A percentile compares a stretch with the other conserved stretches of the same genome.
Evolutionary conservation across 2,888 invertebrate species (phyloP).

Genomic region (Andrena minutula): DNA sequence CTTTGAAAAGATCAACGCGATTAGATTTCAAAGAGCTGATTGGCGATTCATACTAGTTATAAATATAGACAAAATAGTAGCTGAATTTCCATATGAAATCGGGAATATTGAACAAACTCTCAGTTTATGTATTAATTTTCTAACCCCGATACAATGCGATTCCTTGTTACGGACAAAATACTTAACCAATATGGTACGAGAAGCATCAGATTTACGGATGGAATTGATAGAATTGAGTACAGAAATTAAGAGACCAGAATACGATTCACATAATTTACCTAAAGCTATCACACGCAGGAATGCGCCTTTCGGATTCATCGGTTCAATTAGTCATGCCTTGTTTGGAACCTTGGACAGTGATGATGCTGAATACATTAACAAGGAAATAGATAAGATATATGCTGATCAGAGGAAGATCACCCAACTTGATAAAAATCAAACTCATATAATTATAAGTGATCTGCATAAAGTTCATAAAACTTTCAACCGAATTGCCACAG

Average conservation of each 20-base stretch:
- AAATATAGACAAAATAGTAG: neutral
- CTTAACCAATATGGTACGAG: neutral
- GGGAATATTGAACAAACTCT: neutral
- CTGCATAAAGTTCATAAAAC: neutral
- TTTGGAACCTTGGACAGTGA: neutral
- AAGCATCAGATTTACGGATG: neutral
- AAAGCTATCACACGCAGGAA: neutral
- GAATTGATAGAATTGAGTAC: neutral
- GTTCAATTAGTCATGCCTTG: neutral
- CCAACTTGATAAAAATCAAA: neutral
- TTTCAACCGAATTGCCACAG: neutral
- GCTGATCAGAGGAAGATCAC: neutral
- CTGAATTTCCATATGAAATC: neutral
- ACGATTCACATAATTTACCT: neutral
- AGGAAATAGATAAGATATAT: conserved; percentile 2
- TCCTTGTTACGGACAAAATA: neutral
- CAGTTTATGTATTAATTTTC: neutral
- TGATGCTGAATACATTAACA: neutral
- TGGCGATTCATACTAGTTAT: neutral
- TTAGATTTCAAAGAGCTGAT: neutral
- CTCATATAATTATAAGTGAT: neutral
- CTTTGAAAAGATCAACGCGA: neutral
- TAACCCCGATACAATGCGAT: neutral
- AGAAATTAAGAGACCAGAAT: neutral
- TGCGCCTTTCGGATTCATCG: neutral